Conservation (phyloP, 2,113 vertebrate species). For the Pungitius pungitius region DNA sequence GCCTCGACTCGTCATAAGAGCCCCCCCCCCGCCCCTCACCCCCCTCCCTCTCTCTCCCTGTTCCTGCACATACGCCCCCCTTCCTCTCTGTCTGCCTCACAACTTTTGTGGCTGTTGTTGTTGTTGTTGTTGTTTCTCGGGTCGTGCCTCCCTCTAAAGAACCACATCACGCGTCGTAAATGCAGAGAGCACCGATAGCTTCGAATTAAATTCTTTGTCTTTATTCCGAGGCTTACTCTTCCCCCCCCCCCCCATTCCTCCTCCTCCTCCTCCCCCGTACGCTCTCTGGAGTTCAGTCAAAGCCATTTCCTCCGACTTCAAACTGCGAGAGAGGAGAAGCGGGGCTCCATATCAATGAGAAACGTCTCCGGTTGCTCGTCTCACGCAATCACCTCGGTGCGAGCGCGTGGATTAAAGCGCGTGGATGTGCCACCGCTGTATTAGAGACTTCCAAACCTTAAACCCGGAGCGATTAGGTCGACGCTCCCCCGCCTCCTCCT, state of each 20-base stretch:
- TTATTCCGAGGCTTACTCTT: slow-evolving; percentile 59
- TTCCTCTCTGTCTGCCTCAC: slow-evolving; percentile 39
- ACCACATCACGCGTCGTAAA: slow-evolving; percentile 51
- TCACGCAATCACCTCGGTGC: slow-evolving; percentile 40
- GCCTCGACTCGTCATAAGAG: slow-evolving; percentile 77
- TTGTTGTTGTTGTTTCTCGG: neutral
- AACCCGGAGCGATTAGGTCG: slow-evolving; percentile 56
- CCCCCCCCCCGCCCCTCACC: no score
- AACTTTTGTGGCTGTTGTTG: slow-evolving; percentile 40
- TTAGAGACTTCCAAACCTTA: slow-evolving; percentile 59
- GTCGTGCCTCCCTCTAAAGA: slow-evolving; percentile 37
- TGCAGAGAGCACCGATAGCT: slow-evolving; percentile 52
- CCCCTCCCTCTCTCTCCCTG: slow-evolving; percentile 18
- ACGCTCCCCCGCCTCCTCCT: neutral
- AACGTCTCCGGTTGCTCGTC: slow-evolving; percentile 38
- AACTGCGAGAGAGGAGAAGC: slow-evolving; percentile 50
- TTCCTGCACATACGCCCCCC: slow-evolving; percentile 52
- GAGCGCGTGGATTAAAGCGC: slow-evolving; percentile 57
- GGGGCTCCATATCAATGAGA: slow-evolving; percentile 44
- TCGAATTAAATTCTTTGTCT: slow-evolving; percentile 72
- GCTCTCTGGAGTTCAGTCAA: slow-evolving; percentile 64
- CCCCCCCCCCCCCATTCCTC: neutral
- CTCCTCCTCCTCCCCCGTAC: neutral
- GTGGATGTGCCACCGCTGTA: slow-evolving; percentile 16
- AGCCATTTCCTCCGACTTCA: slow-evolving; percentile 56